Evolutionary conservation across 1,140 invertebrate species (phyloP).

Genomic region (Bombus fervidus): DNA sequence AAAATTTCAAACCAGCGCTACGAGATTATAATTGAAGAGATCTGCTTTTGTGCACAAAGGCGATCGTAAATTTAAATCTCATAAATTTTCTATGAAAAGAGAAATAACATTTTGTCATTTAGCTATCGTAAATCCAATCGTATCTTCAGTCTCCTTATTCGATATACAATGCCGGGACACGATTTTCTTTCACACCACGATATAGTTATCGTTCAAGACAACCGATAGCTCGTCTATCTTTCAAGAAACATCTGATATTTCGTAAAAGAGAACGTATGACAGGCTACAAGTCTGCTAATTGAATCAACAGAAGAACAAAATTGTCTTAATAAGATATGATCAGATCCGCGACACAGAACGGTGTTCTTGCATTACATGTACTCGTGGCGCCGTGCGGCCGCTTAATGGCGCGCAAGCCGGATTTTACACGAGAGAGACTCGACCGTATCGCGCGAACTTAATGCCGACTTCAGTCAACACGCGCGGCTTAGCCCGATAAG

Average conservation of each 20-base stretch:
- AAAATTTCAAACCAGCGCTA: background rate
- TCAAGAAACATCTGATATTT: too few species aligned
- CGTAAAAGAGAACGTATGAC: too few species aligned
- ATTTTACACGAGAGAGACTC: constrained; percentile 24
- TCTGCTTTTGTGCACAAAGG: background rate
- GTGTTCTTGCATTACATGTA: constrained; percentile 16
- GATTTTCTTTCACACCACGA: too few species aligned
- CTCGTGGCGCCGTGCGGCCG: constrained; percentile 11
- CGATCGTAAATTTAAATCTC: background rate
- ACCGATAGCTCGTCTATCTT: too few species aligned
- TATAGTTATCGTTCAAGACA: too few species aligned
- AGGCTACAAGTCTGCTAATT: too few species aligned
- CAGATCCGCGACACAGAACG: background rate
- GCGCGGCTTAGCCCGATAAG: constrained; percentile 44
- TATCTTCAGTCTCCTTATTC: too few species aligned
- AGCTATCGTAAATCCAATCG: too few species aligned
- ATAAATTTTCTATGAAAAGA: background rate
- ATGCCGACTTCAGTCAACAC: constrained; percentile 47
- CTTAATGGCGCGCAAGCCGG: constrained; percentile 17
- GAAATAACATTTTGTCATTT: background rate
- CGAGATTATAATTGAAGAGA: background rate
- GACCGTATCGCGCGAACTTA: constrained; percentile 48
- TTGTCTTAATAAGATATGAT: constrained; percentile 20
- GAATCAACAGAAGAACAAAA: too few species aligned
- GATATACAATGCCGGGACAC: too few species aligned